Evolutionary conservation across 2,113 vertebrate species (phyloP).

Genomic region (Percina caprodes): DNA sequence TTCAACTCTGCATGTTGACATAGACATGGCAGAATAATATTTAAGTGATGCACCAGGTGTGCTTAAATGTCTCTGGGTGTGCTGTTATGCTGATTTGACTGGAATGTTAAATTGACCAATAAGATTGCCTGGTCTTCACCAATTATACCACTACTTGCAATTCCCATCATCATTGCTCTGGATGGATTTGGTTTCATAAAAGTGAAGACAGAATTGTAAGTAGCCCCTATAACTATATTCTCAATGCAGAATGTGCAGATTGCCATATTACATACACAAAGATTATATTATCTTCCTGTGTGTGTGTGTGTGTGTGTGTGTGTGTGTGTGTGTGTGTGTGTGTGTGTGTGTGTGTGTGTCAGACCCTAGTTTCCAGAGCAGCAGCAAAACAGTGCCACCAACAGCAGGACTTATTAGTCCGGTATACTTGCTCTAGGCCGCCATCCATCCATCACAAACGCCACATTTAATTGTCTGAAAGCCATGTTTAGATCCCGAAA

Average conservation of each 20-base stretch:
- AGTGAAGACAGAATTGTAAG: background rate
- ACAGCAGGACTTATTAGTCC: constrained; percentile 66
- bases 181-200: constrained; percentile 7
- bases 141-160: too few relatives aligned
- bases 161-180: background rate
- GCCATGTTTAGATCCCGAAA: constrained; percentile 87
- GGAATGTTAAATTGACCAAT: too few relatives aligned
- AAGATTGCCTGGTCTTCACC: too few relatives aligned
- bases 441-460: constrained; percentile 88
- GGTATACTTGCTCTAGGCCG: constrained; percentile 30
- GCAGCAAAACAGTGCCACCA: constrained; percentile 63
- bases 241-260: background rate
- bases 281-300: background rate
- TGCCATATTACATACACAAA: background rate
- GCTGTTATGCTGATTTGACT: too few relatives aligned
- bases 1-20: too few relatives aligned
- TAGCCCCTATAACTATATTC: background rate
- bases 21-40: too few relatives aligned
- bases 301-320: background rate
- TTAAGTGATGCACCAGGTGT: too few relatives aligned
- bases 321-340: background rate
- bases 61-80: too few relatives aligned
- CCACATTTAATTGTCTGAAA: constrained; percentile 85
- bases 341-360: constrained; percentile 14
- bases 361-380: constrained; percentile 7